Evolutionary conservation across 2,888 invertebrate genomes (phyloP), one percentile per base, ranked within the genome.

Genomic region (Ophion costatus): DNA sequence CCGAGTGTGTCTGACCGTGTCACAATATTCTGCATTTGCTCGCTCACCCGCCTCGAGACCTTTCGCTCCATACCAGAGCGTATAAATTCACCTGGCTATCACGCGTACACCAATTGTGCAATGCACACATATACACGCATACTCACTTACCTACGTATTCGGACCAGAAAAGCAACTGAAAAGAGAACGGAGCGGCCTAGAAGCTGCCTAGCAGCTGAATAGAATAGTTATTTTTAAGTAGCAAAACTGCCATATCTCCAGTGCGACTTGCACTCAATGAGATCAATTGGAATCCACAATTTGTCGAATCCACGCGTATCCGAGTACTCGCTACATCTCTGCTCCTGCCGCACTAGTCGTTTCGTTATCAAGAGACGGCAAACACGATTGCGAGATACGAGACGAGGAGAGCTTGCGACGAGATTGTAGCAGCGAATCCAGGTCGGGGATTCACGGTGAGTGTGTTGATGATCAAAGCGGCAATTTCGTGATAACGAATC

Each of bases 21-120:
- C 80, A 84, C 84, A 80, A 77, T 77, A 78, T 84, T 81, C 77
- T n/a, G 51, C 80, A n/a, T 77, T 84, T 42, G 61, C 67, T 77
- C 69, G 73, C 74, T 80, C 81, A 78, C 77, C 73, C 77, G 64
- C 56, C 51, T 38, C 33, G 33, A 78, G 69, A 84, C 85, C 75
- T 79, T 80, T 80, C 83, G 82, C 75, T 82, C 79, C 71, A 73
- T 76, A 63, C 75, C 61, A 57, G 75, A 80, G 51, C 33, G 45
- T 78, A 57, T 29, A 24, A 64, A 57, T 66, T 82, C 78, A 78
- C 67, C 67, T 61, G 75, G 42, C 17, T 64, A 71, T 45, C 38
- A 20, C 73, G 66, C 51, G n/a, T 17, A 7, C 59, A 17, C 57
- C 20, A 7, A 73, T 59, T 70, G 61, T 61, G 71, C 45, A 38